Conservation (phyloP, 2,113 vertebrate genomes). For the Pionites leucogaster region DNA sequence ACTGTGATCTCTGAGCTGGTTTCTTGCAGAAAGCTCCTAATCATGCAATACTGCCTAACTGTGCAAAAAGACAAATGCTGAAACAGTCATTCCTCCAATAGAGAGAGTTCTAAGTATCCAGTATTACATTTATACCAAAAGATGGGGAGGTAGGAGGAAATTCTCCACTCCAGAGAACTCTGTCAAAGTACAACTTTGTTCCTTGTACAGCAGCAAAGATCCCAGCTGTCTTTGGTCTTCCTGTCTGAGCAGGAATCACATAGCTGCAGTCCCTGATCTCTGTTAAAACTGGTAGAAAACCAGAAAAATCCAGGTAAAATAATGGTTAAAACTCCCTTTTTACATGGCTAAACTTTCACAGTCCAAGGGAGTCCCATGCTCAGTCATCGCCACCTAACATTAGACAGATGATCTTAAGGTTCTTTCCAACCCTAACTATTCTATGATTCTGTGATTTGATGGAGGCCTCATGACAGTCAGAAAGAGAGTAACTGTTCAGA, state of each 20-base stretch:
- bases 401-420: not conserved
- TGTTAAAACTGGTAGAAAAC: not conserved
- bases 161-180: not conserved
- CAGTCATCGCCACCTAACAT: not conserved
- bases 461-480: not conserved
- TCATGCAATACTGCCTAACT: not conserved
- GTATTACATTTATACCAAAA: not conserved
- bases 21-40: not conserved
- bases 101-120: not conserved
- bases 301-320: not conserved
- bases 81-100: not conserved
- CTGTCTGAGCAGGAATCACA: not conserved
- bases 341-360: not conserved
- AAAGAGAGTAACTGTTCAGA: not conserved
- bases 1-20: not conserved
- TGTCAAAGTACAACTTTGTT: not conserved
- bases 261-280: not conserved
- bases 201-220: not conserved
- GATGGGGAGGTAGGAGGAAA: not conserved
- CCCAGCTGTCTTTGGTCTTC: not conserved
- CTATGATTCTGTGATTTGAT: not conserved
- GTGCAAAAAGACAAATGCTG: not conserved
- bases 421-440: not conserved
- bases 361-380: not conserved
- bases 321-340: not conserved